Evolutionary conservation across 2,797 vertebrate species (phyloP).

Genomic region (Pteropus rufus): DNA sequence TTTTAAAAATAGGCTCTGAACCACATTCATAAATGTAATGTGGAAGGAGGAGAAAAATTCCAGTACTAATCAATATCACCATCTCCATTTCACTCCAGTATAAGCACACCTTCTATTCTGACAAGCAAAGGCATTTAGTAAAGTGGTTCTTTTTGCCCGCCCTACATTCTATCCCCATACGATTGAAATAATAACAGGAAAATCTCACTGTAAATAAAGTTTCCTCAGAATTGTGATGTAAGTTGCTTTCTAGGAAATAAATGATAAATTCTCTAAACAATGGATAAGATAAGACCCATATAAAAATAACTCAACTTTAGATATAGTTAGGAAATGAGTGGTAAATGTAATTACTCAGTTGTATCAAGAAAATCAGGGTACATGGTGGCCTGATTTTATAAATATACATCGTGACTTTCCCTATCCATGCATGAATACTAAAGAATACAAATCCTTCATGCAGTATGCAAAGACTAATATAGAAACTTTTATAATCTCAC

Average conservation of each 20-base stretch:
- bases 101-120: neutral
- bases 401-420: neutral
- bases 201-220: neutral
- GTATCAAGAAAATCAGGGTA: neutral
- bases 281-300: neutral
- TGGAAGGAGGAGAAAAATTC: neutral
- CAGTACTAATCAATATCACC: neutral
- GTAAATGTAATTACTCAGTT: neutral
- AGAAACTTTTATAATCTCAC: constrained; percentile 13
- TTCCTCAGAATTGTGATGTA: neutral
- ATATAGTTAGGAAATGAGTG: neutral
- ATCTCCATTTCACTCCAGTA: neutral
- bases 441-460: neutral
- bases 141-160: neutral
- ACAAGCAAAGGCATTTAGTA: neutral
- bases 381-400: neutral
- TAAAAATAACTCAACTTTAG: neutral
- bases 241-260: neutral
- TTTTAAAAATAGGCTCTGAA: neutral
- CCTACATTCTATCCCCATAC: neutral
- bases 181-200: neutral
- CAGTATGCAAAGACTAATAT: neutral
- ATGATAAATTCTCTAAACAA: neutral
- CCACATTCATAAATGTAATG: neutral
- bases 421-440: neutral